A percentile compares a stretch with the other conserved stretches of the same genome.
phyloP scores from a whole-genome alignment of 2,113 vertebrate genomes.

The Bos javanicus region DNA sequence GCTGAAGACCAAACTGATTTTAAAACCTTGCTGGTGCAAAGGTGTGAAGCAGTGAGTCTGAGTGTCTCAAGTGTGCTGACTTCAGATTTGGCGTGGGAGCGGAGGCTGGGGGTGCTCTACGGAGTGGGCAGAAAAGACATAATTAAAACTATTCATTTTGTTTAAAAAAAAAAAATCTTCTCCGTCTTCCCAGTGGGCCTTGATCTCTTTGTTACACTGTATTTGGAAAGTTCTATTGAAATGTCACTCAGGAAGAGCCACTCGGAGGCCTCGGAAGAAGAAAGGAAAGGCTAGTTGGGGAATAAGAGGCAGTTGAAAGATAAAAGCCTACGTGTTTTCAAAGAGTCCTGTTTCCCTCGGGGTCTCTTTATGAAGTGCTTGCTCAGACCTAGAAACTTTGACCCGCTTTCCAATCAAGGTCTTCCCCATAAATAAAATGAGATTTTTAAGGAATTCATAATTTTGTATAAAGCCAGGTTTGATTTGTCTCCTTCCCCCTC shows the following conservation, averaged over 20 bases:
- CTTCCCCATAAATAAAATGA: neutral
- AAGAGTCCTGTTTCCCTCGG: neutral
- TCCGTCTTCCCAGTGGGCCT: slow-evolving; percentile 66
- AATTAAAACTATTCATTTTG: slow-evolving; percentile 62
- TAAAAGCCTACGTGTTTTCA: slow-evolving; percentile 55
- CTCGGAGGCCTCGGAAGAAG: slow-evolving; percentile 32
- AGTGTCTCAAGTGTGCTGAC: slow-evolving; percentile 15
- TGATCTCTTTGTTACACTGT: slow-evolving; percentile 78
- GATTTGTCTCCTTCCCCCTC: slow-evolving; percentile 25
- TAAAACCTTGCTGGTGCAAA: slow-evolving; percentile 34
- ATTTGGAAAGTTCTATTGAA: slow-evolving; percentile 78
- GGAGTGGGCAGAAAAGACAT: slow-evolving; percentile 56
- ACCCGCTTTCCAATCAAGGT: neutral
- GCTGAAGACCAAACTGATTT: slow-evolving; percentile 49
- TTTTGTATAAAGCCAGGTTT: neutral
- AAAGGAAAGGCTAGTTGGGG: slow-evolving; percentile 25
- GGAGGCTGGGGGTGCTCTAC: neutral
- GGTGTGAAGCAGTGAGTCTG: neutral
- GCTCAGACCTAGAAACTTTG: neutral
- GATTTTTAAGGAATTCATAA: neutral
- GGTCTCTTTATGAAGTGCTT: neutral
- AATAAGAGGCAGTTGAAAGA: slow-evolving; percentile 39
- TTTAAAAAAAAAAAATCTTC: slow-evolving; percentile 45
- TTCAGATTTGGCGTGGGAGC: neutral
- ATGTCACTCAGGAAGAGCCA: slow-evolving; percentile 74